Conservation (phyloP, 1,140 invertebrate genomes). For the Drosophila funebris region DNA sequence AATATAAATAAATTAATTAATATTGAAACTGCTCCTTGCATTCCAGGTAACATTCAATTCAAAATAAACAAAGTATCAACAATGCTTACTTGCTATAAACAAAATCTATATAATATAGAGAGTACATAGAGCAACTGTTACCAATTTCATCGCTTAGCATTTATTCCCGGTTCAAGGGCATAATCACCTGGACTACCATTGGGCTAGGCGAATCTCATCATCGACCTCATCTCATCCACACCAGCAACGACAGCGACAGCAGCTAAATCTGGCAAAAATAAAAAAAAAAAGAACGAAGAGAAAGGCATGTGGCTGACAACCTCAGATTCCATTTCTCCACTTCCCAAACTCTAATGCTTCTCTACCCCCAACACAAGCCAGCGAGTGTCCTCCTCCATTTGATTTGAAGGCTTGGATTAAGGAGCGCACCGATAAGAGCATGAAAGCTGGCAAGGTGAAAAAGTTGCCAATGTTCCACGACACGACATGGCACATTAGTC, state of each 20-base stretch:
- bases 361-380: neutral
- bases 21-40: too few relatives aligned
- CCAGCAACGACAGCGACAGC: conserved; percentile 1
- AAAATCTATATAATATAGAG: too few relatives aligned
- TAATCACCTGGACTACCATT: conserved; percentile 22
- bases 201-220: conserved; percentile 11
- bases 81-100: too few relatives aligned
- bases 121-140: neutral
- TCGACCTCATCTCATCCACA: conserved; percentile 9
- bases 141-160: neutral
- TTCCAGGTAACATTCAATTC: too few relatives aligned
- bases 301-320: conserved; percentile 9
- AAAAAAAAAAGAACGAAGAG: too few relatives aligned
- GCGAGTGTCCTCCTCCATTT: conserved; percentile 13
- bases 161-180: neutral
- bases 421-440: conserved; percentile 28
- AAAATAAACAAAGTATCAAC: too few relatives aligned
- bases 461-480: conserved; percentile 22
- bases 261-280: conserved; percentile 18
- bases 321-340: neutral
- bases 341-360: neutral
- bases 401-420: conserved; percentile 45
- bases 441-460: conserved; percentile 27
- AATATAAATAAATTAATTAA: too few relatives aligned
- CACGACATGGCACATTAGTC: conserved; percentile 40